Percentiles rank a stretch among this genome's conserved stretches.
These are phyloP conservation scores for Equus przewalskii DNA, from an alignment of 2,113 vertebrate genomes.

Conservation along the genomic window DNA sequence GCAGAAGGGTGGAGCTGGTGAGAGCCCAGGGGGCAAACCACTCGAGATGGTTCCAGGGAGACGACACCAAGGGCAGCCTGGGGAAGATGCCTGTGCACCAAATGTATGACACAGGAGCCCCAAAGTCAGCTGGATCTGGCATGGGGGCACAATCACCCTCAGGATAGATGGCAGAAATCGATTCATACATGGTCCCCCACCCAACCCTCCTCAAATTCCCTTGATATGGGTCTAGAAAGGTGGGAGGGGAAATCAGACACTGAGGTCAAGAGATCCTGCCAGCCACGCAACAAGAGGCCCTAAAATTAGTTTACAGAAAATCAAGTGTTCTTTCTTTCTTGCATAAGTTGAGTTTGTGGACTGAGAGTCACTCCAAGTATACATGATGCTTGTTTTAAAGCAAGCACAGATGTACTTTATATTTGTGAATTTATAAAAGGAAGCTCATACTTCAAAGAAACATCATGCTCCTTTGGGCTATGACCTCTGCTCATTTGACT, in stretches of 20 bases:
- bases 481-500: not conserved
- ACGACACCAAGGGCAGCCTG: not conserved
- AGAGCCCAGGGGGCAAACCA: too few relatives aligned
- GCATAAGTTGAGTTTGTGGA: not conserved
- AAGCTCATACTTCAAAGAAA: not conserved
- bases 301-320: not conserved
- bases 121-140: not conserved
- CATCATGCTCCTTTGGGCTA: not conserved
- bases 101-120: accelerated
- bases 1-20: not conserved
- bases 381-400: not conserved
- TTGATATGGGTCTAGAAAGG: not conserved
- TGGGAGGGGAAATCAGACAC: accelerated
- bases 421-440: not conserved
- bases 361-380: not conserved
- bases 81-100: not conserved
- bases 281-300: accelerated
- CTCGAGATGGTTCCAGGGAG: accelerated
- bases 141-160: accelerated
- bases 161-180: not conserved
- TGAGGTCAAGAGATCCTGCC: not conserved
- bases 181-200: not conserved
- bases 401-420: not conserved
- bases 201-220: not conserved
- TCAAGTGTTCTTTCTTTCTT: not conserved